A percentile compares a stretch with the other conserved stretches of the same genome.
phyloP scores from a whole-genome alignment of 1,140 invertebrate genomes.

The Drosophila pseudoananassae region DNA sequence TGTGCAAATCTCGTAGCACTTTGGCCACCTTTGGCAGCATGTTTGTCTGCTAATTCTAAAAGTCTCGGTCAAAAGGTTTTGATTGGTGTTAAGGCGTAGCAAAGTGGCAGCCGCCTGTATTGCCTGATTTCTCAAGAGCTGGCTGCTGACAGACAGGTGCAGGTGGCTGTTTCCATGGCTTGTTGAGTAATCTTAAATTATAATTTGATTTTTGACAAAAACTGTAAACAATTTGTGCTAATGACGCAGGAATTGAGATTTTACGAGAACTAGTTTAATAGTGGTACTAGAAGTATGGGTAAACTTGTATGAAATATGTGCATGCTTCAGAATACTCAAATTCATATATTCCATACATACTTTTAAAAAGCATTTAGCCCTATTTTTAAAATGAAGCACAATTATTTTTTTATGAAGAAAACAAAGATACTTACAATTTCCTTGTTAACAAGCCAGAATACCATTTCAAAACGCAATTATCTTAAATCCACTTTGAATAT shows the following conservation, averaged over 20 bases:
- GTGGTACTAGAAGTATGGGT: no score
- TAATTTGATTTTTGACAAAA: background rate
- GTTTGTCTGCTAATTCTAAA: constrained; percentile 56
- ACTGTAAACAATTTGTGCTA: background rate
- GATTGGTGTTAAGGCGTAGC: constrained; percentile 46
- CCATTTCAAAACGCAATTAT: background rate
- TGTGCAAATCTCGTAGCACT: constrained; percentile 35
- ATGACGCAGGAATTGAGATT: background rate
- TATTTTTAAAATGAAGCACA: no score
- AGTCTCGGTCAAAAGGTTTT: constrained; percentile 54
- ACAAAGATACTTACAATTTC: background rate
- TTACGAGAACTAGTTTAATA: no score
- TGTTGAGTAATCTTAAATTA: constrained; percentile 35
- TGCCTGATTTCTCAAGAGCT: constrained; percentile 30
- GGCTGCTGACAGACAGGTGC: constrained; percentile 23
- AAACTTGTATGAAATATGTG: no score
- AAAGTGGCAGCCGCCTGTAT: constrained; percentile 40
- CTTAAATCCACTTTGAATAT: background rate
- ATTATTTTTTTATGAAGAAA: no score
- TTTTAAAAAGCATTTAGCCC: no score
- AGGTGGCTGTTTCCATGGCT: constrained; percentile 6
- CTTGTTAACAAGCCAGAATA: constrained; percentile 1
- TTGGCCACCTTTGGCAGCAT: constrained; percentile 38
- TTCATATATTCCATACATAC: no score
- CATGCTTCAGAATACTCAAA: no score